A percentile compares a stretch with the other conserved stretches of the same genome.
These are phyloP conservation scores for Furcula furcula DNA, from an alignment of 2,888 invertebrate species.

Conservation along the genomic window DNA sequence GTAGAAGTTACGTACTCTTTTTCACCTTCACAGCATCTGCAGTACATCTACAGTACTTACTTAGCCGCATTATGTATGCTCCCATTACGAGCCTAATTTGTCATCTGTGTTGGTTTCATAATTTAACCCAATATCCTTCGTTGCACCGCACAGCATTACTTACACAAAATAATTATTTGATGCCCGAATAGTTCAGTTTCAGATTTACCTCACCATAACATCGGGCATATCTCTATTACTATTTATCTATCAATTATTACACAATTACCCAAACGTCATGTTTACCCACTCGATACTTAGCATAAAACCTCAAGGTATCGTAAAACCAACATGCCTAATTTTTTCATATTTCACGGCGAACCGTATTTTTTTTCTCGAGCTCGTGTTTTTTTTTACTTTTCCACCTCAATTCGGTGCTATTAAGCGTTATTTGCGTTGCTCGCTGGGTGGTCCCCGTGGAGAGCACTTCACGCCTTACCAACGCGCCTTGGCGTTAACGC, in stretches of 20 bases:
- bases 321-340: slow-evolving; percentile 25
- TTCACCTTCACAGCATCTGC: too few relatives aligned
- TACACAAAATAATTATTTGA: too few relatives aligned
- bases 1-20: too few relatives aligned
- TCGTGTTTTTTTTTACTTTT: slow-evolving; percentile 30
- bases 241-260: background rate
- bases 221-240: background rate
- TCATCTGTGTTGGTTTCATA: too few relatives aligned
- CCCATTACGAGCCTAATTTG: too few relatives aligned
- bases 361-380: slow-evolving; percentile 21
- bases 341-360: slow-evolving; percentile 22
- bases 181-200: too few relatives aligned
- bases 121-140: too few relatives aligned
- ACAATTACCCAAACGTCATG: background rate
- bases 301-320: slow-evolving; percentile 23
- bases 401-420: slow-evolving; percentile 47
- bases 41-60: too few relatives aligned
- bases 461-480: slow-evolving; percentile 44
- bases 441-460: slow-evolving; percentile 51
- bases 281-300: slow-evolving; percentile 1
- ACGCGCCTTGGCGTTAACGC: slow-evolving; percentile 10
- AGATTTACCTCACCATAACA: background rate
- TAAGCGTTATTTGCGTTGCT: slow-evolving; percentile 41
- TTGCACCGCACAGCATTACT: too few relatives aligned
- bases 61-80: too few relatives aligned